Conservation (phyloP, 2,888 invertebrate genomes). For the Adineta ricciae region DNA sequence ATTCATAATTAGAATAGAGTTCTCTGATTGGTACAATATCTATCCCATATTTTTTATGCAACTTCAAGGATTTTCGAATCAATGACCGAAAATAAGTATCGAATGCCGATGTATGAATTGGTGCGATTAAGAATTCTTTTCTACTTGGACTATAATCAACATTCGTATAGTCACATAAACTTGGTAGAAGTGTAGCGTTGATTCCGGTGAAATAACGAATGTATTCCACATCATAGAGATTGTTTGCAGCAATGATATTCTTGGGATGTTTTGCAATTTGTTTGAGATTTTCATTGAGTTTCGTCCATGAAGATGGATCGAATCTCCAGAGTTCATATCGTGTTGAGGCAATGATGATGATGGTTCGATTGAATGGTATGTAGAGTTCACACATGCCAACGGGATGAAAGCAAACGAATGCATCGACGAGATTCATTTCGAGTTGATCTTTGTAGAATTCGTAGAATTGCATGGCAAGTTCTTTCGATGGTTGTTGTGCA, state of each 20-base stretch:
- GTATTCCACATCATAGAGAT: slow-evolving; percentile 32
- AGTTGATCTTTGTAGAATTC: slow-evolving; percentile 20
- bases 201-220: slow-evolving; percentile 18
- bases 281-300: slow-evolving; percentile 34
- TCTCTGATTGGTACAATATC: slow-evolving; percentile 23
- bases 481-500: not conserved
- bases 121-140: slow-evolving; percentile 3
- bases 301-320: slow-evolving; percentile 26
- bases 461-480: not conserved
- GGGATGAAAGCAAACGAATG: slow-evolving; percentile 24
- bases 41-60: not conserved
- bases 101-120: not conserved
- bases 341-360: slow-evolving; percentile 23
- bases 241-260: slow-evolving; percentile 35
- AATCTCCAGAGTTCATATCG: slow-evolving; percentile 26
- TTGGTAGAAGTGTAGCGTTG: not conserved
- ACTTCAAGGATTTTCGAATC: not conserved
- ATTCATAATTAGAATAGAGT: slow-evolving; percentile 24
- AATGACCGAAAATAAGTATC: not conserved
- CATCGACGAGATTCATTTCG: slow-evolving; percentile 21
- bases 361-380: slow-evolving; percentile 26
- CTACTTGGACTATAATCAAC: not conserved
- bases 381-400: slow-evolving; percentile 20
- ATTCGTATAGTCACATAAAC: slow-evolving; percentile 22
- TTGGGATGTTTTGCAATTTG: slow-evolving; percentile 31